Conservation (phyloP, 2,888 invertebrate genomes). For the Xylocampa areola region DNA sequence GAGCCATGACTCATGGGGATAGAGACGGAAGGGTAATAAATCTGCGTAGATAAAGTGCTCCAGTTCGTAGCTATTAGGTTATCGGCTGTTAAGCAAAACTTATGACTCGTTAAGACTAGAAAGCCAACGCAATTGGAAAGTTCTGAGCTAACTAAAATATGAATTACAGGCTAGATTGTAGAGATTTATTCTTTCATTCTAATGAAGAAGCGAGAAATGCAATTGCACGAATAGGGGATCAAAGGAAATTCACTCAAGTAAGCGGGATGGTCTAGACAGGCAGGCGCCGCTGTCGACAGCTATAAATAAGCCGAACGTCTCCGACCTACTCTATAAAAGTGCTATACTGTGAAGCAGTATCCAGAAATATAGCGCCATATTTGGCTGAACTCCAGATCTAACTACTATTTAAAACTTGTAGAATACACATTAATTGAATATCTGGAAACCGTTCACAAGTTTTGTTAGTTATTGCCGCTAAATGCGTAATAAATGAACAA, state of each 20-base stretch:
- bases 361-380: conserved; percentile 54
- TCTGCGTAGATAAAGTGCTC: conserved; percentile 69
- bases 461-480: conserved; percentile 23
- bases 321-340: conserved; percentile 68
- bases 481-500: conserved; percentile 48
- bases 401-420: conserved; percentile 32
- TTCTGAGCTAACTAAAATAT: conserved; percentile 40
- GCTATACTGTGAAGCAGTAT: conserved; percentile 56
- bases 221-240: conserved; percentile 55
- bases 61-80: conserved; percentile 58
- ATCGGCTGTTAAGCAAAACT: conserved; percentile 55
- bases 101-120: conserved; percentile 58
- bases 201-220: conserved; percentile 28
- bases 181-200: conserved; percentile 28
- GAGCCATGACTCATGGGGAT: conserved; percentile 57
- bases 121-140: conserved; percentile 64
- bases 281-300: conserved; percentile 73
- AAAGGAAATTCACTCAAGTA: conserved; percentile 68
- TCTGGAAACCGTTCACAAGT: conserved; percentile 1
- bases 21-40: conserved; percentile 65
- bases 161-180: conserved; percentile 23
- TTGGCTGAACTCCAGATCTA: conserved; percentile 67
- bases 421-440: conserved; percentile 22
- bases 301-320: conserved; percentile 71
- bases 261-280: conserved; percentile 76